Evolutionary conservation across 2,113 vertebrate species (phyloP), one percentile per base, ranked within the genome.

Genomic region (Gorsachius goisagi): DNA sequence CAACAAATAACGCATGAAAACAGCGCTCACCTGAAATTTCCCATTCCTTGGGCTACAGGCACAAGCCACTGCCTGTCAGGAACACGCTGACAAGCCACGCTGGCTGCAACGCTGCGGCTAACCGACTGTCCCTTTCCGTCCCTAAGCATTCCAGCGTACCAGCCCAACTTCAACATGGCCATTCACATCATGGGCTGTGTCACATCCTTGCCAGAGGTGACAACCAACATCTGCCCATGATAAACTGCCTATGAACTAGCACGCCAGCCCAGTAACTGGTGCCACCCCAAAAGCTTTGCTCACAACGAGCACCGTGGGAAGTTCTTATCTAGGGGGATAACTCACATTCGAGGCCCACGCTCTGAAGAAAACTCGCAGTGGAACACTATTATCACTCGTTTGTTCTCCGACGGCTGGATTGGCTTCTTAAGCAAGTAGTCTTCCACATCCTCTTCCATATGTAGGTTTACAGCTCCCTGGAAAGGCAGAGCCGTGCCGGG

Each of bases 341-440:
- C 98, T 98, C 91, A 98, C 99, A 99, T 99, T 1, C 99, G 97
- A 4, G 99, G 99, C 5, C 99, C 99, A 1, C 99, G 98, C 97
- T 99, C 99, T 0, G 99, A 99, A 5, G 99, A 99, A 95, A 99
- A 99, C 97, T 99, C 99, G 97, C 99, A 99, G 98, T 99, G 99
- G 97, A 99, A 99, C 62, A 99, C 97, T 1, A 99, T 49, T 8
- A 99, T 98, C 26, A 99, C 97, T 0, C 99, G 98, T 28, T 99
- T 99, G 92, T 98, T 98, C 4, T 97, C 95, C 0, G 97, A 93
- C 0, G 99, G 97, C 52, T 93, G 60, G 21, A 99, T 97, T 0
- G 99, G 99, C 28, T 96, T 97, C 94, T 97, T 98, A 19, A 99
- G 98, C 80, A 99, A 95, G 88, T 95, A 98, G 5, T 99, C 97